These are phyloP conservation scores for Papilio gigon DNA, from an alignment of 2,888 invertebrate genomes.

Conservation along the genomic window DNA sequence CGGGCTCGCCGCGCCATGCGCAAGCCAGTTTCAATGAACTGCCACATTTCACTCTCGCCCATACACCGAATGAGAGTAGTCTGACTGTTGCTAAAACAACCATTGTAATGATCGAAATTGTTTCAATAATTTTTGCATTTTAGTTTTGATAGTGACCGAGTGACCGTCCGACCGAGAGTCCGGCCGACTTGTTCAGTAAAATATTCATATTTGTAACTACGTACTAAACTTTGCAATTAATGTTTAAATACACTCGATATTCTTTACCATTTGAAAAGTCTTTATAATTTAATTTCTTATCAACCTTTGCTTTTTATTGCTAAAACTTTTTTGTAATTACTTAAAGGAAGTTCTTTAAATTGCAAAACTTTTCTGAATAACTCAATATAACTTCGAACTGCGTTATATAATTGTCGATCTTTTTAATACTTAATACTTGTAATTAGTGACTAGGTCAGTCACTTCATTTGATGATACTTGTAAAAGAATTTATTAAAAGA, in stretches of 20 bases:
- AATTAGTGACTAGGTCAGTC: no score
- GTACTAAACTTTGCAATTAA: not conserved
- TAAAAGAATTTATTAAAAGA: not conserved
- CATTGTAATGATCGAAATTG: not conserved
- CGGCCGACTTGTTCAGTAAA: not conserved
- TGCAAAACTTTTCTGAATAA: not conserved
- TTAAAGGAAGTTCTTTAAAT: not conserved
- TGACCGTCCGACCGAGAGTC: no score
- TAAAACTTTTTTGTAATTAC: conserved; percentile 9
- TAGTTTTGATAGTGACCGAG: no score
- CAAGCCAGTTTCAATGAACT: conserved; percentile 87
- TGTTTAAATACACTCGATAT: not conserved
- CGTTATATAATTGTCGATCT: not conserved
- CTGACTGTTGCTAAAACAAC: conserved; percentile 86
- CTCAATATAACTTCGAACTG: not conserved
- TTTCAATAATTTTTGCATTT: no score
- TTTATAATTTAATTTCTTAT: not conserved
- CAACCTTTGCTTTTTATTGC: conserved; percentile 7
- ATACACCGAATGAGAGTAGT: conserved; percentile 91
- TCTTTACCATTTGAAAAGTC: not conserved
- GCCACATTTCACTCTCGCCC: conserved; percentile 87
- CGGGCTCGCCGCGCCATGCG: conserved; percentile 88
- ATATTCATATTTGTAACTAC: not conserved
- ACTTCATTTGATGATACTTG: not conserved
- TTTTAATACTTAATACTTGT: not conserved